A percentile compares a stretch with the other conserved stretches of the same genome.
phyloP scores from a whole-genome alignment of 2,113 vertebrate species.

The Craseonycteris thonglongyai region DNA sequence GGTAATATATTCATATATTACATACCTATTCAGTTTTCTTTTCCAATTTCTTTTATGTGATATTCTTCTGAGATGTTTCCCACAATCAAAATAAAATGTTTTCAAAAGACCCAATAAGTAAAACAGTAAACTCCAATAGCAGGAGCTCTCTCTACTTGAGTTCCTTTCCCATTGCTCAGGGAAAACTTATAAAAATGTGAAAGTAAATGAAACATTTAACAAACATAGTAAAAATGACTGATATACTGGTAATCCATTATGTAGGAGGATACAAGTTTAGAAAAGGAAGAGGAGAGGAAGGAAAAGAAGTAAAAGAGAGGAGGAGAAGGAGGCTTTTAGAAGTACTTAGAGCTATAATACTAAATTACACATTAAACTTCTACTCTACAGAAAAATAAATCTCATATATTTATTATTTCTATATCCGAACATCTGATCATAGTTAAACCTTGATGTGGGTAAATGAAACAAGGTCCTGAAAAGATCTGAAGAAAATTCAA shows the following conservation, averaged over 20 bases:
- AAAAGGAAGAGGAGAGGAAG: background rate
- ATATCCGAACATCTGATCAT: background rate
- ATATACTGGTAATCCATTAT: background rate
- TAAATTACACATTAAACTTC: background rate
- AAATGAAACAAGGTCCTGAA: background rate
- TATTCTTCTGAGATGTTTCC: background rate
- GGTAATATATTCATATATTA: background rate
- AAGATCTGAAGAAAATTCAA: background rate
- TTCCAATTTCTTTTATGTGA: background rate
- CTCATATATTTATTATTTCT: background rate
- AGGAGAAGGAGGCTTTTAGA: background rate
- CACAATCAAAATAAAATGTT: background rate
- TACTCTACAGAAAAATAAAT: background rate
- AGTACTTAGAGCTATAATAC: background rate
- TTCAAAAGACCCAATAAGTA: background rate
- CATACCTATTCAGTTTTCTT: background rate
- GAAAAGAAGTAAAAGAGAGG: background rate
- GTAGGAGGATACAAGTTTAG: background rate
- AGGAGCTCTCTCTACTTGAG: background rate
- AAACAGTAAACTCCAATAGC: background rate
- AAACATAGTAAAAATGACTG: background rate
- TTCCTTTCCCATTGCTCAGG: background rate
- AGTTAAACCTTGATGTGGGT: background rate
- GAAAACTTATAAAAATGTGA: background rate
- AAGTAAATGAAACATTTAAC: background rate